phyloP scores from a whole-genome alignment of 2,113 vertebrate genomes.

The Hippocampus guttulatus region DNA sequence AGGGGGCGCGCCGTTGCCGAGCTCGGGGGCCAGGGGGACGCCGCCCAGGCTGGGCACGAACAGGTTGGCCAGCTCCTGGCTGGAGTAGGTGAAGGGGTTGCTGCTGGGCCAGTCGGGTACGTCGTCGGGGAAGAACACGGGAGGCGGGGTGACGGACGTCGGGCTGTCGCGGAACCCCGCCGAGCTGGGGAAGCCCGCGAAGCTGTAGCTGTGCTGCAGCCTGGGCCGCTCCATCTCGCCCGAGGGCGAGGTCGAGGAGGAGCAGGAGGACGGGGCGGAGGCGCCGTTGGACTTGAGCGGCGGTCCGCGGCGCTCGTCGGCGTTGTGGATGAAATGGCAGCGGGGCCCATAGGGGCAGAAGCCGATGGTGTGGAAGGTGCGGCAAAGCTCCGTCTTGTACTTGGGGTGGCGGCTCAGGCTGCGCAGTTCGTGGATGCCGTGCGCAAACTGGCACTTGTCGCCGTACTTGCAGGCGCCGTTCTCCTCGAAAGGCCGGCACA shows the following conservation, averaged over 20 bases:
- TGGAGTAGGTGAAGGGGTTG: slow-evolving; percentile 97
- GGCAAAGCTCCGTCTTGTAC: slow-evolving; percentile 99
- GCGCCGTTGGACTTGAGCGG: slow-evolving; percentile 58
- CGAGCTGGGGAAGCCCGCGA: slow-evolving; percentile 88
- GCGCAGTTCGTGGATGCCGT: slow-evolving; percentile 94
- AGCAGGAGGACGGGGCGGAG: slow-evolving; percentile 64
- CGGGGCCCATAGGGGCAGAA: slow-evolving; percentile 96
- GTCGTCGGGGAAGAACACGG: slow-evolving; percentile 88
- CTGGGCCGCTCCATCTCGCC: slow-evolving; percentile 84
- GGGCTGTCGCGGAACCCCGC: slow-evolving; percentile 92
- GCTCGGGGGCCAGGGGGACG: slow-evolving; percentile 76
- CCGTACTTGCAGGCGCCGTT: slow-evolving; percentile 96
- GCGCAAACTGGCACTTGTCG: slow-evolving; percentile 98
- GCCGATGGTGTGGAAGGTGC: slow-evolving; percentile 98
- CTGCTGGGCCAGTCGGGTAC: slow-evolving; percentile 88
- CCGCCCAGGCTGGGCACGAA: slow-evolving; percentile 85
- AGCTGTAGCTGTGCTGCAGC: slow-evolving; percentile 99
- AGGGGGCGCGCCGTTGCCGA: slow-evolving; percentile 61
- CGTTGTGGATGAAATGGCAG: slow-evolving; percentile 99
- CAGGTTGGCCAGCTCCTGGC: slow-evolving; percentile 96
- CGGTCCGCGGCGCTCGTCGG: slow-evolving; percentile 89
- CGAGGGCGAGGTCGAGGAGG: slow-evolving; percentile 72
- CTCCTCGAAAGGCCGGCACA: slow-evolving; percentile 96
- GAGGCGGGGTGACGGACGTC: slow-evolving; percentile 94
- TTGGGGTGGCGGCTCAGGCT: slow-evolving; percentile 96